phyloP scores from a whole-genome alignment of 2,113 vertebrate species.

The Solea senegalensis region DNA sequence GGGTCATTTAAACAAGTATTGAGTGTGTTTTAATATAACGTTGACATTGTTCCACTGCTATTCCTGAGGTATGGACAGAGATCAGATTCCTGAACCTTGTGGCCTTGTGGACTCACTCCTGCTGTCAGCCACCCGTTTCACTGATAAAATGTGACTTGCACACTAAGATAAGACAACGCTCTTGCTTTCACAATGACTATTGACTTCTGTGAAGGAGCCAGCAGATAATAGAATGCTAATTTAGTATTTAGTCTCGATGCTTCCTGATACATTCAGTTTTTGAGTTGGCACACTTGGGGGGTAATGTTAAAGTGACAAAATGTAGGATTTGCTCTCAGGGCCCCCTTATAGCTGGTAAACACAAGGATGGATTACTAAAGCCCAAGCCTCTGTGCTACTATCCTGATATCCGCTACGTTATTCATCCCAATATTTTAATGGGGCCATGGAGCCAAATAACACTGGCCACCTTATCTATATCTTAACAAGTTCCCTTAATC shows the following conservation, averaged over 20 bases:
- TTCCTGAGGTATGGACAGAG: constrained; percentile 30
- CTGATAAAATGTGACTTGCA: constrained; percentile 56
- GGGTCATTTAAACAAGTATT: too few relatives aligned
- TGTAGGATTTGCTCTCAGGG: constrained; percentile 4
- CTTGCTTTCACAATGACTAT: constrained; percentile 14
- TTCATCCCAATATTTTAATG: too few relatives aligned
- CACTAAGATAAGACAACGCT: constrained; percentile 24
- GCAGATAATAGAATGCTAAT: constrained; percentile 13
- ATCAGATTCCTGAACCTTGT: constrained; percentile 54
- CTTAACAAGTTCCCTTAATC: too few relatives aligned
- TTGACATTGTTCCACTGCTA: background rate
- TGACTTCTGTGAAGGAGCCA: constrained; percentile 14
- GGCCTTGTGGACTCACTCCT: constrained; percentile 23
- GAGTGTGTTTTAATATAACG: too few relatives aligned
- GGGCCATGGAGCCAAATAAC: too few relatives aligned
- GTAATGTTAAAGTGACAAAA: constrained; percentile 4
- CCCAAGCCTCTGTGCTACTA: too few relatives aligned
- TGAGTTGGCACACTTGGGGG: constrained; percentile 3
- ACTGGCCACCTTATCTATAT: too few relatives aligned
- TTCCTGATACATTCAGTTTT: constrained; percentile 25
- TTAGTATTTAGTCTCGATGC: constrained; percentile 8
- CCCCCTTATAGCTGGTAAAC: too few relatives aligned
- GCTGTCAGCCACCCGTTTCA: constrained; percentile 45
- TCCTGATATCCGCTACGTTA: too few relatives aligned
- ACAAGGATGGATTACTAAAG: too few relatives aligned